Evolutionary conservation across 2,113 vertebrate species (phyloP), one percentile per base, ranked within the genome.

Genomic region (Malaclemys terrapin): DNA sequence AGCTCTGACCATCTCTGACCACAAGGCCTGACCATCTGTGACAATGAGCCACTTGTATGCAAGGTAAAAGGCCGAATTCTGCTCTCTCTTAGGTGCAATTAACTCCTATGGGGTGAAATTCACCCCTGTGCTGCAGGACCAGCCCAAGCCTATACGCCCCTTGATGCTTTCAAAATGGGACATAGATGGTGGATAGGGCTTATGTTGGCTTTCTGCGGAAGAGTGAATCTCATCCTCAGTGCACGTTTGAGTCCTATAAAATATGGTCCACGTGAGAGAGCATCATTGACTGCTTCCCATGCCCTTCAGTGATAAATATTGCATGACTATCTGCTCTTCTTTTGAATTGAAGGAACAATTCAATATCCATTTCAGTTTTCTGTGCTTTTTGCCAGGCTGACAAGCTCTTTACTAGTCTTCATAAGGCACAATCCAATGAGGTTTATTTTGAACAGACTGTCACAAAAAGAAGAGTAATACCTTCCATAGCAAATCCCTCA

Each of bases 271-370:
- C 9, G 0, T 84, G 95, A 88, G 92, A 95, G 54, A 87, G 47
- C 20, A 4, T 59, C 88, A 96, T 94, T 78, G 92, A 96, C 93
- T 92, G 82, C 62, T 93, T 91, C 69, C 53, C 79, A 50, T 95
- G 89, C 85, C 93, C 88, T 92, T 75, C 50, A 45, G 89, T 96
- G 84, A 89, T 95, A 95, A 96, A 93, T 96, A 90, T 17, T 93
- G 82, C 75, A 76, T 80, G 92, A 52, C 53, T 96, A 7, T 76
- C 92, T 88, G 57, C 76, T 95, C 83, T 50, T 86, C 53, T 89
- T 96, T 81, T 95, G 85, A 91, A 92, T 93, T 94, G 88, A 88
- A 92, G 59, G 90, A 93, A 57, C 85, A 95, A 94, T 95, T 88
- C 80, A 5, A 91, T 92, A 95, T 10, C 76, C 82, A 79, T 91